Evolutionary conservation across 1,140 invertebrate genomes (phyloP).

Genomic region (Nylanderia fulva): DNA sequence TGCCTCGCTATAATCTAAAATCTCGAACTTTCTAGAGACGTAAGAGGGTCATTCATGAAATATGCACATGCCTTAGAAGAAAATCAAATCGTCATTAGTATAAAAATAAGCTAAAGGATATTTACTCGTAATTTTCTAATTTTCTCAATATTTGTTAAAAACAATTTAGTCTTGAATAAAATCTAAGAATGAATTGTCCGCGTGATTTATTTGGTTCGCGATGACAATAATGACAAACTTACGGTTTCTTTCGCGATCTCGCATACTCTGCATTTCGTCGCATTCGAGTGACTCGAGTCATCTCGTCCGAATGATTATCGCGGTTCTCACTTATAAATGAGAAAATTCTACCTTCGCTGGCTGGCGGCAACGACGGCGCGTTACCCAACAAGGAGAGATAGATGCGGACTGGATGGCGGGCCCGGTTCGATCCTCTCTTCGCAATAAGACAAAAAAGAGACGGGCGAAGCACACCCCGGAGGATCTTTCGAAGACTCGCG

Average conservation of each 20-base stretch:
- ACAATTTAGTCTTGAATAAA: not conserved
- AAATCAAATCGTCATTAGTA: not conserved
- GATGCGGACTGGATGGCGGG: constrained; percentile 28
- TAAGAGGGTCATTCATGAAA: not conserved
- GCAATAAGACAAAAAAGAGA: constrained; percentile 55
- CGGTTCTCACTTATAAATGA: constrained; percentile 46
- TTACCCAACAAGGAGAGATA: constrained; percentile 34
- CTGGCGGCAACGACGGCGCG: not conserved
- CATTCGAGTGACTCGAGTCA: not conserved
- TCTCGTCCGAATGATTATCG: not conserved
- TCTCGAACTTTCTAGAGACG: not conserved
- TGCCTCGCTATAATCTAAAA: constrained; percentile 8
- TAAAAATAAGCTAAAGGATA: not conserved
- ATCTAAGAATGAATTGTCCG: constrained; percentile 22
- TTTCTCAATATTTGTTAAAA: not conserved
- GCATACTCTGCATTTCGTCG: not conserved
- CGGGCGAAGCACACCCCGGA: not conserved
- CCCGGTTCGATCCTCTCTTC: constrained; percentile 38
- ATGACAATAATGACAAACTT: not conserved
- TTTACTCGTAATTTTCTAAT: not conserved
- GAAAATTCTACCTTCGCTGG: constrained; percentile 22
- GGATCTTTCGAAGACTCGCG: constrained; percentile 62
- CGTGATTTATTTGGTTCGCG: not conserved
- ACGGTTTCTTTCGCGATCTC: not conserved
- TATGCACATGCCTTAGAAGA: not conserved